A percentile compares a stretch with the other conserved stretches of the same genome.
Conservation (phyloP, 2,113 vertebrate species). For the Rhinichthys klamathensis region DNA sequence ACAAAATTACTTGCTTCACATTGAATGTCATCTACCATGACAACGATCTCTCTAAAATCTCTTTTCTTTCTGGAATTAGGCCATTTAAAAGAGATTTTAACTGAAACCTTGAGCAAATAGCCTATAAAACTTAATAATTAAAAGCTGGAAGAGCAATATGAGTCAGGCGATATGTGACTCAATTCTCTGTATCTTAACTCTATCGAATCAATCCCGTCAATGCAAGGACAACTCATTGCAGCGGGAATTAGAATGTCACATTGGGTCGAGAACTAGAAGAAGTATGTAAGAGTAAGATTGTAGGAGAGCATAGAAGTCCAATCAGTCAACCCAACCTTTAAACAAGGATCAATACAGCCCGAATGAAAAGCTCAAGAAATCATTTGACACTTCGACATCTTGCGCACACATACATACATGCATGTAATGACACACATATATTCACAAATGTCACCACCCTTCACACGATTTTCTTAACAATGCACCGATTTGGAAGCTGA, state of each 20-base stretch:
- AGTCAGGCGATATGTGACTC: slow-evolving; percentile 11
- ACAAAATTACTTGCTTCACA: background rate
- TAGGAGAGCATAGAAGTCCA: slow-evolving; percentile 8
- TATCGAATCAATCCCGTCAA: slow-evolving; percentile 19
- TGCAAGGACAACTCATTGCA: slow-evolving; percentile 16
- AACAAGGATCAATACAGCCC: slow-evolving; percentile 35
- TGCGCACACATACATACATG: background rate
- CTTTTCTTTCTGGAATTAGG: background rate
- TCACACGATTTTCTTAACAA: slow-evolving; percentile 32
- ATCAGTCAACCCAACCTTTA: slow-evolving; percentile 20
- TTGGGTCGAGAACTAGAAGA: slow-evolving; percentile 24
- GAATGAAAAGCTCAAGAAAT: slow-evolving; percentile 43
- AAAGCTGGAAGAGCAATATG: background rate
- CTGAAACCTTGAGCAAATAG: background rate
- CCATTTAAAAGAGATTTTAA: background rate
- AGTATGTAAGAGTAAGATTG: slow-evolving; percentile 13
- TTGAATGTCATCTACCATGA: background rate
- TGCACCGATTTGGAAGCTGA: background rate
- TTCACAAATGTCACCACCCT: background rate
- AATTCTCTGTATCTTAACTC: slow-evolving; percentile 22
- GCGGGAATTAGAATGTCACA: slow-evolving; percentile 39
- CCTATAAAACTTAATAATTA: slow-evolving; percentile 10
- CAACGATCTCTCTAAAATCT: background rate
- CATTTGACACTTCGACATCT: slow-evolving; percentile 30
- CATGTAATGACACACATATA: slow-evolving; percentile 5